A percentile compares a stretch with the other conserved stretches of the same genome.
Evolutionary conservation across 2,797 vertebrate genomes (phyloP).

Genomic region (Cottoperca gobio): DNA sequence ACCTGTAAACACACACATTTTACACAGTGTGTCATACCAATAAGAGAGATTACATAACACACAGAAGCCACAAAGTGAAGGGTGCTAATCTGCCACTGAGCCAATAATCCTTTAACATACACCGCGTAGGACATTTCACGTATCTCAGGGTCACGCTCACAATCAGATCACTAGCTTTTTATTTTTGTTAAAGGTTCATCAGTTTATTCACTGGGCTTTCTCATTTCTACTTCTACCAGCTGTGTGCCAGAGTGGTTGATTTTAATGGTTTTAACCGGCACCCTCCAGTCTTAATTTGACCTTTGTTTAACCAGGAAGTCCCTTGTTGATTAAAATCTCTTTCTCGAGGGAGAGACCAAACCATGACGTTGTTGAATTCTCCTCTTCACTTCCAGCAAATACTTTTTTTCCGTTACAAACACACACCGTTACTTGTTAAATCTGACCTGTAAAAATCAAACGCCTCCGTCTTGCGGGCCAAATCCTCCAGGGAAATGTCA

Average conservation of each 20-base stretch:
- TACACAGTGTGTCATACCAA: neutral
- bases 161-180: neutral
- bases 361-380: neutral
- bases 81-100: no score
- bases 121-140: neutral
- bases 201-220: neutral
- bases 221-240: neutral
- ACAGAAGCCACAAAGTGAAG: neutral
- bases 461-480: conserved; percentile 89
- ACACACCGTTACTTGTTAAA: neutral
- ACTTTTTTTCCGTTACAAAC: neutral
- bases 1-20: conserved; percentile 78
- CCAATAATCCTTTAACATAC: neutral
- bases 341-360: no score
- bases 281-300: no score
- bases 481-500: conserved; percentile 88
- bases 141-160: neutral
- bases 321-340: no score
- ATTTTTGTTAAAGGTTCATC: neutral
- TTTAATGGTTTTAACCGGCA: neutral
- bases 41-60: neutral
- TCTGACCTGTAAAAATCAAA: conserved; percentile 96
- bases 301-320: no score
- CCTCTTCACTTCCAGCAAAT: neutral
- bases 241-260: neutral